A percentile compares a stretch with the other conserved stretches of the same genome.
Evolutionary conservation across 2,888 invertebrate genomes (phyloP).

Genomic region (Omphaloscelis lunosa): DNA sequence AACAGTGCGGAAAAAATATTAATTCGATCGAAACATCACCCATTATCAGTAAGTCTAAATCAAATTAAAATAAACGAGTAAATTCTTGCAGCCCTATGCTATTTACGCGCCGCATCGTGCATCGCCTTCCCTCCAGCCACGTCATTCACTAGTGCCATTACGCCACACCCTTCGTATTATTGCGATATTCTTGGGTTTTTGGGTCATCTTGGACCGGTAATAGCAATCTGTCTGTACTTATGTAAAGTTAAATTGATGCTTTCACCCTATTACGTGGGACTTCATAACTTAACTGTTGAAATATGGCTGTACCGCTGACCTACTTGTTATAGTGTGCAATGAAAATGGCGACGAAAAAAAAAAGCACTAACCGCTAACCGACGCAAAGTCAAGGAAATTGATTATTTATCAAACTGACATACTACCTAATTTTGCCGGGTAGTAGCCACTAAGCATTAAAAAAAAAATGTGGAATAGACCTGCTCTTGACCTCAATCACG

Average conservation of each 20-base stretch:
- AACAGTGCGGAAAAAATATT: neutral
- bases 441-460: too few species aligned
- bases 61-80: neutral
- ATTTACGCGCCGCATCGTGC: slow-evolving; percentile 4
- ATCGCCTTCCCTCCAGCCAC: slow-evolving; percentile 7
- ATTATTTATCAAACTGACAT: too few species aligned
- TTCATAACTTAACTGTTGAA: neutral
- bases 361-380: fast-evolving
- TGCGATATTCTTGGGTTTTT: slow-evolving; percentile 42
- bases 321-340: neutral
- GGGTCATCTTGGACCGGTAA: slow-evolving; percentile 38
- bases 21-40: neutral
- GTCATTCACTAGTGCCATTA: slow-evolving; percentile 37
- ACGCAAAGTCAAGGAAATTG: neutral
- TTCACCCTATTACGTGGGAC: neutral
- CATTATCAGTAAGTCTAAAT: neutral
- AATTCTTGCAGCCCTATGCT: slow-evolving; percentile 27
- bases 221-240: slow-evolving; percentile 18
- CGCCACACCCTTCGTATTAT: slow-evolving; percentile 37
- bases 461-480: too few species aligned
- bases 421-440: too few species aligned
- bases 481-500: too few species aligned
- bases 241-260: slow-evolving; percentile 16
- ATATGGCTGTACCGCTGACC: neutral
- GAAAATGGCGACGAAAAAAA: neutral